Evolutionary conservation across 2,113 vertebrate genomes (phyloP).

Genomic region (Grantiella picta): DNA sequence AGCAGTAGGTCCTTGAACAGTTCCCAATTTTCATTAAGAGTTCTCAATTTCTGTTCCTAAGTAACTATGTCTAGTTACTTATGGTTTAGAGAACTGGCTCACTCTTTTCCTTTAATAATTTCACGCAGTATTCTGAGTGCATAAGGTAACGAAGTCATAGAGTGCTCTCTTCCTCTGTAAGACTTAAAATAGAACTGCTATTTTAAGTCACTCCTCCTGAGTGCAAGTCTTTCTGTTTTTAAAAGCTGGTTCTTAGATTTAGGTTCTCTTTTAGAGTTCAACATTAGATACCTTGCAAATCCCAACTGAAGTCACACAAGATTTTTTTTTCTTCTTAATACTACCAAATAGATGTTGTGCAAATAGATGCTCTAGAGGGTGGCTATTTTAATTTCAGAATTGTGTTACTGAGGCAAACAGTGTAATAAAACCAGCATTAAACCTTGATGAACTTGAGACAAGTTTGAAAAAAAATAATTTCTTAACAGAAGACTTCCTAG

Average conservation of each 20-base stretch:
- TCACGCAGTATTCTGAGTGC: background rate
- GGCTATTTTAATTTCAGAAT: background rate
- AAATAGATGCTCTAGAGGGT: background rate
- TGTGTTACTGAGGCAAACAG: constrained; percentile 2
- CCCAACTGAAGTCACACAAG: background rate
- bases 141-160: background rate
- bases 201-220: background rate
- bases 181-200: background rate
- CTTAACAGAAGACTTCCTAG: constrained; percentile 18
- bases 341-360: background rate
- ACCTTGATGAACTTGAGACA: constrained; percentile 23
- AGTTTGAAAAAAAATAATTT: background rate
- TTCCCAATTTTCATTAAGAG: background rate
- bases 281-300: background rate
- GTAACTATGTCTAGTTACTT: background rate
- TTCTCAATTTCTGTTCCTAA: constrained; percentile 23
- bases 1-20: background rate
- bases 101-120: background rate
- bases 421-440: constrained; percentile 12
- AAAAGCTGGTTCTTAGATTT: background rate
- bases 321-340: background rate
- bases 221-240: background rate
- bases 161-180: background rate
- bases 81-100: background rate
- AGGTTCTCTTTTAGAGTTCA: background rate